Percentiles rank a stretch among this genome's conserved stretches.
phyloP scores from a whole-genome alignment of 2,888 invertebrate species.

The Acrobasis suavella region DNA sequence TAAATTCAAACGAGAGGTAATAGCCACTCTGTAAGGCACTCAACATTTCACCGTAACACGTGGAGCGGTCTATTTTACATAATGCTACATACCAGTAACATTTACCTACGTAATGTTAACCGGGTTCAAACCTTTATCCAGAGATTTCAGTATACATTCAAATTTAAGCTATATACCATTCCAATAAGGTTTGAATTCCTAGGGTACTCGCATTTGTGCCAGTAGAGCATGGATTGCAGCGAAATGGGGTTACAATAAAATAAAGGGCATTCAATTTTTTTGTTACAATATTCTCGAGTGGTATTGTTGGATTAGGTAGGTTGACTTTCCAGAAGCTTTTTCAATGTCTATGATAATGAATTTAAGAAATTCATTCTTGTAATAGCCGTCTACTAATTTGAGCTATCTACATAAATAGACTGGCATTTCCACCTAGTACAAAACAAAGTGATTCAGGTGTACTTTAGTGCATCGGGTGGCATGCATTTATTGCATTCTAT shows the following conservation, averaged over 20 bases:
- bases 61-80: slow-evolving; percentile 37
- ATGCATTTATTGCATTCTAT: slow-evolving; percentile 50
- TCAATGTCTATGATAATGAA: too few species aligned
- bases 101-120: slow-evolving; percentile 35
- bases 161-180: slow-evolving; percentile 7
- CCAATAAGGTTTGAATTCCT: slow-evolving; percentile 11
- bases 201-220: slow-evolving; percentile 3
- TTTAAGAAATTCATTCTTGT: too few species aligned
- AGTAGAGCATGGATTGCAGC: slow-evolving; percentile 13
- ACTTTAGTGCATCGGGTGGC: slow-evolving; percentile 34
- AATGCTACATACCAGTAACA: slow-evolving; percentile 36
- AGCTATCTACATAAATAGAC: too few species aligned
- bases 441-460: slow-evolving; percentile 21
- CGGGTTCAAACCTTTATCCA: slow-evolving; percentile 30
- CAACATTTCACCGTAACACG: slow-evolving; percentile 26
- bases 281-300: neutral
- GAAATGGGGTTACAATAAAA: slow-evolving; percentile 9
- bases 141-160: neutral
- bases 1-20: slow-evolving; percentile 20
- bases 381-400: too few species aligned
- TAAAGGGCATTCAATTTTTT: slow-evolving; percentile 10
- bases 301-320: neutral
- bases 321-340: neutral
- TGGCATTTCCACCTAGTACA: too few species aligned
- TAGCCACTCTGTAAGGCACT: slow-evolving; percentile 26